These are phyloP conservation scores for Irena cyanogastra DNA, from an alignment of 2,113 vertebrate genomes.

Conservation along the genomic window DNA sequence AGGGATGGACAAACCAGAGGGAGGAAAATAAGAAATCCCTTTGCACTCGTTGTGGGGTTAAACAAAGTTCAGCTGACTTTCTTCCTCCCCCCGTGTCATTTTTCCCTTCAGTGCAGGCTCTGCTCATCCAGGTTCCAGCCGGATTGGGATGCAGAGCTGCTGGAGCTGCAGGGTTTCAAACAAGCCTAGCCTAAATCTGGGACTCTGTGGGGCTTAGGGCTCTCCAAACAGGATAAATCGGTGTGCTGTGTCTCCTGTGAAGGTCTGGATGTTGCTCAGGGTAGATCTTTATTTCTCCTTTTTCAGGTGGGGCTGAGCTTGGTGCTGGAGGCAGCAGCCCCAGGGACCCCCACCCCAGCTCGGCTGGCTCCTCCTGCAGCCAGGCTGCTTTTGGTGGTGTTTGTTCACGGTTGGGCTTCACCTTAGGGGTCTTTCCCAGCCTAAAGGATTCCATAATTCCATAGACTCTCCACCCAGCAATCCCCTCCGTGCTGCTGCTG, in stretches of 20 bases:
- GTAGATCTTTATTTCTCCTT: too few species aligned
- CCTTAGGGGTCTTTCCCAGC: not conserved
- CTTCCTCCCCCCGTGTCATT: not conserved
- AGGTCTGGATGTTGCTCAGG: not conserved
- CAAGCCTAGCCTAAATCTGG: not conserved
- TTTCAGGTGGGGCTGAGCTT: not conserved
- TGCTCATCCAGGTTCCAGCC: not conserved
- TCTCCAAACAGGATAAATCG: not conserved
- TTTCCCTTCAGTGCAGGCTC: not conserved
- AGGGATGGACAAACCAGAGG: slow-evolving; percentile 52
- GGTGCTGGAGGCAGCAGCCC: not conserved
- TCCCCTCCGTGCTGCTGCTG: not conserved
- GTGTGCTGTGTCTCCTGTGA: rapidly evolving
- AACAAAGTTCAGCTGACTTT: slow-evolving; percentile 32
- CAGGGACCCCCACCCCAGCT: not conserved
- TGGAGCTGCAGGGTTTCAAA: not conserved
- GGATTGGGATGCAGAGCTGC: not conserved
- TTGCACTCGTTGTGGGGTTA: slow-evolving; percentile 20
- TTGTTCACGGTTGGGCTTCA: not conserved
- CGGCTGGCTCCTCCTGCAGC: not conserved
- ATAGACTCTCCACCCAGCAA: not conserved
- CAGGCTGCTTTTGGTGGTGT: rapidly evolving
- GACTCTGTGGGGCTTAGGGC: not conserved
- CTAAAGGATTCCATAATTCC: not conserved
- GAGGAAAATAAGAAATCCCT: slow-evolving; percentile 46